Evolutionary conservation across 2,888 invertebrate genomes (phyloP).

Genomic region (Spilosoma lubricipeda): DNA sequence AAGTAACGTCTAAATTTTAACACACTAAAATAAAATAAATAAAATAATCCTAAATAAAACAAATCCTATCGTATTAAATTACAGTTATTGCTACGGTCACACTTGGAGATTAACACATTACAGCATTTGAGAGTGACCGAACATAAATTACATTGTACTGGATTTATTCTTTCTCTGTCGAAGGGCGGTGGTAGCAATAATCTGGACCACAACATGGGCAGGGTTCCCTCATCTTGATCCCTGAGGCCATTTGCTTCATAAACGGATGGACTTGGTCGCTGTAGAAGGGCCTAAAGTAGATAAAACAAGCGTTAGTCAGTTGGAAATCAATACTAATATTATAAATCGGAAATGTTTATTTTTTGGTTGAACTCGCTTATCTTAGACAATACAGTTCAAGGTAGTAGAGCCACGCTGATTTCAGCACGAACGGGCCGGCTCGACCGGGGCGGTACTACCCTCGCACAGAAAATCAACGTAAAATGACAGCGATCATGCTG

Average conservation of each 20-base stretch:
- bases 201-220: constrained; percentile 73
- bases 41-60: background rate
- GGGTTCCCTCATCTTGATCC: constrained; percentile 62
- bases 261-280: constrained; percentile 77
- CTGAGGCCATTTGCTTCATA: constrained; percentile 69
- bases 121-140: background rate
- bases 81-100: background rate
- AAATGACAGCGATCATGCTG: too few species aligned
- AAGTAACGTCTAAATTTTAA: background rate
- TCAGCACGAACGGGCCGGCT: too few species aligned
- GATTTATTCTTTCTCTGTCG: background rate
- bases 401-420: too few species aligned
- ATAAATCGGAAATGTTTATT: too few species aligned
- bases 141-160: background rate
- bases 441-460: too few species aligned
- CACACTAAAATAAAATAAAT: background rate
- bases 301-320: background rate
- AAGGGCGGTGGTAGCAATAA: constrained; percentile 56
- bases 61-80: background rate
- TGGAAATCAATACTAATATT: background rate
- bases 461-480: too few species aligned
- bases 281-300: constrained; percentile 66
- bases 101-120: background rate
- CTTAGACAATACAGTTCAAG: too few species aligned
- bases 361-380: too few species aligned